Conservation (phyloP, 2,113 vertebrate species). For the Barbus barbus region DNA sequence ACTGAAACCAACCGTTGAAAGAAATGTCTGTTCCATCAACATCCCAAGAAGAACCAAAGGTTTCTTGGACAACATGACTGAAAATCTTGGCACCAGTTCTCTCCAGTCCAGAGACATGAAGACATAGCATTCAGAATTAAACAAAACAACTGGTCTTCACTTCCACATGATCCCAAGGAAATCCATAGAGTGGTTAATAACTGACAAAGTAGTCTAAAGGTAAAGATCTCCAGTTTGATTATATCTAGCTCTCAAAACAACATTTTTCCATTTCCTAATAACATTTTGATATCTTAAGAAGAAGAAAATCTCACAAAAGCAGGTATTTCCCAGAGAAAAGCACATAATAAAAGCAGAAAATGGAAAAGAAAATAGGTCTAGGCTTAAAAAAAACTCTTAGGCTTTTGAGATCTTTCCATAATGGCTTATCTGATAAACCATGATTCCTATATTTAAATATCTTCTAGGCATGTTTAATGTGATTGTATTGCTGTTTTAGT, state of each 20-base stretch:
- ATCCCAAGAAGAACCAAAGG: background rate
- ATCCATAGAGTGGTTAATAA: background rate
- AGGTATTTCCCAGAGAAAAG: background rate
- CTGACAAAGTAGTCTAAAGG: background rate
- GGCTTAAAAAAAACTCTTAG: background rate
- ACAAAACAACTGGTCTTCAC: background rate
- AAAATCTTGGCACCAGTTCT: background rate
- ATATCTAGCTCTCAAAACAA: background rate
- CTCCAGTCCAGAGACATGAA: background rate
- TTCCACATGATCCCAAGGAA: background rate
- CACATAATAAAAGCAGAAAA: background rate
- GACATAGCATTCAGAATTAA: background rate
- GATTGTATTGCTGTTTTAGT: background rate
- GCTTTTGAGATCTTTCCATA: background rate
- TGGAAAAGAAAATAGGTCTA: background rate
- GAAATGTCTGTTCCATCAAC: no score
- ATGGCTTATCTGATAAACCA: conserved; percentile 1
- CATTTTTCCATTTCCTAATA: background rate
- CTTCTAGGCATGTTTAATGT: background rate
- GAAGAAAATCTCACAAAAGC: background rate
- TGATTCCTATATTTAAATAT: conserved; percentile 16
- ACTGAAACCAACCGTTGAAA: background rate
- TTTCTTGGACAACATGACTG: background rate
- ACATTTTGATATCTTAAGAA: background rate
- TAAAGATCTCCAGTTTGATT: background rate